Percentiles rank a stretch among this genome's conserved stretches.
These are phyloP conservation scores for Paratilapia polleni DNA, from an alignment of 2,113 vertebrate genomes.

Conservation along the genomic window DNA sequence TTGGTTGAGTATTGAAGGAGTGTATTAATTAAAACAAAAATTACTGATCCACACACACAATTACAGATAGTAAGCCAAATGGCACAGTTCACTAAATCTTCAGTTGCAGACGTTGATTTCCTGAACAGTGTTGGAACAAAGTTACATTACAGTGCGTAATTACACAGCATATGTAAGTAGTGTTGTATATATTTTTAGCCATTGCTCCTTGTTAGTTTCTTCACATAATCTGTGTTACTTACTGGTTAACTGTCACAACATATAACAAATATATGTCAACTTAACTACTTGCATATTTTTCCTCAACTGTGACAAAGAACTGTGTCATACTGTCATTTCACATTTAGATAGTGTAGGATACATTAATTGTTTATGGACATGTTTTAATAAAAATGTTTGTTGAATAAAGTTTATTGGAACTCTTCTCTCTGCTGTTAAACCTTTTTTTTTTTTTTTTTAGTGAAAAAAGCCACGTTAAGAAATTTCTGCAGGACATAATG, in stretches of 20 bases:
- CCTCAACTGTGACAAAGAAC: conserved; percentile 40
- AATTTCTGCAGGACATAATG: background rate
- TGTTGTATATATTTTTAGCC: conserved; percentile 62
- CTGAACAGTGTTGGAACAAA: background rate
- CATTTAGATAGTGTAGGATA: conserved; percentile 64
- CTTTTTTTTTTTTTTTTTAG: background rate
- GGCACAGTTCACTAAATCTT: conserved; percentile 15
- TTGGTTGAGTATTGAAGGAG: conserved; percentile 17
- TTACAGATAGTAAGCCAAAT: conserved; percentile 18
- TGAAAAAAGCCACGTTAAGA: background rate
- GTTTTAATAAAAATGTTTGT: conserved; percentile 72
- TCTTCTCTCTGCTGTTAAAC: background rate
- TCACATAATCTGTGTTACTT: conserved; percentile 41
- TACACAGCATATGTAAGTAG: conserved; percentile 48
- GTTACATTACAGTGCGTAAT: conserved; percentile 32
- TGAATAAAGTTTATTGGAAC: conserved; percentile 35
- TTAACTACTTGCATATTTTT: conserved; percentile 32
- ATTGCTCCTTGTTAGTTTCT: conserved; percentile 59
- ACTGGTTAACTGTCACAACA: conserved; percentile 36
- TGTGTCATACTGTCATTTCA: conserved; percentile 61
- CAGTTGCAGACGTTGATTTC: background rate
- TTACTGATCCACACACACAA: background rate
- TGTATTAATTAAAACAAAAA: background rate
- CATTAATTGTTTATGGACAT: conserved; percentile 61
- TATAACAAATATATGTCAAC: conserved; percentile 17